These are phyloP conservation scores for Narcine bancroftii DNA, from an alignment of 2,113 vertebrate species.

Conservation along the genomic window DNA sequence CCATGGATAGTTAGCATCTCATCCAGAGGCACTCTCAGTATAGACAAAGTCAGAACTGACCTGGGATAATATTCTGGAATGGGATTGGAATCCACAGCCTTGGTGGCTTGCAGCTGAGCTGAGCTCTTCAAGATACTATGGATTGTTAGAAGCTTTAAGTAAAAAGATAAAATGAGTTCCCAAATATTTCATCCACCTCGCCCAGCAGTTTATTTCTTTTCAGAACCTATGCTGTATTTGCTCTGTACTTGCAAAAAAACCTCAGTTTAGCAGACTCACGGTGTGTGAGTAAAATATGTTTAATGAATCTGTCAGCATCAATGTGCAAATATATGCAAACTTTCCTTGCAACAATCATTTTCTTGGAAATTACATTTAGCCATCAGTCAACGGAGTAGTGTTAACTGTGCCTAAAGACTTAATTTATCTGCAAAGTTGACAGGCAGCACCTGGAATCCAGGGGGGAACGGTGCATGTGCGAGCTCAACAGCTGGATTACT, in stretches of 20 bases:
- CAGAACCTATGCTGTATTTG: not conserved
- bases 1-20: no score
- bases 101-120: no score
- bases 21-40: no score
- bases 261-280: conserved; percentile 20
- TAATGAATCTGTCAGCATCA: conserved; percentile 31
- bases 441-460: conserved; percentile 33
- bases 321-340: conserved; percentile 32
- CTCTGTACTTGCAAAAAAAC: not conserved
- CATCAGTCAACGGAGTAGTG: conserved; percentile 29
- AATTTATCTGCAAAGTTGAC: conserved; percentile 36
- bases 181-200: not conserved
- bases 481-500: conserved; percentile 22
- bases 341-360: conserved; percentile 36
- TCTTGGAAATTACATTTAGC: conserved; percentile 36
- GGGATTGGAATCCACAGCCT: no score
- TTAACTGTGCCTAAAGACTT: conserved; percentile 31
- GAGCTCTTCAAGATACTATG: not conserved
- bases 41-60: no score
- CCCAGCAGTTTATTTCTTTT: not conserved
- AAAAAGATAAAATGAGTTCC: not conserved
- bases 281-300: conserved; percentile 1
- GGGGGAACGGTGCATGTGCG: not conserved
- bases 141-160: not conserved
- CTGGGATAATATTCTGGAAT: no score